Percentiles rank a stretch among this genome's conserved stretches.
phyloP scores from a whole-genome alignment of 1,140 invertebrate genomes.

The Aphelenchoides besseyi region DNA sequence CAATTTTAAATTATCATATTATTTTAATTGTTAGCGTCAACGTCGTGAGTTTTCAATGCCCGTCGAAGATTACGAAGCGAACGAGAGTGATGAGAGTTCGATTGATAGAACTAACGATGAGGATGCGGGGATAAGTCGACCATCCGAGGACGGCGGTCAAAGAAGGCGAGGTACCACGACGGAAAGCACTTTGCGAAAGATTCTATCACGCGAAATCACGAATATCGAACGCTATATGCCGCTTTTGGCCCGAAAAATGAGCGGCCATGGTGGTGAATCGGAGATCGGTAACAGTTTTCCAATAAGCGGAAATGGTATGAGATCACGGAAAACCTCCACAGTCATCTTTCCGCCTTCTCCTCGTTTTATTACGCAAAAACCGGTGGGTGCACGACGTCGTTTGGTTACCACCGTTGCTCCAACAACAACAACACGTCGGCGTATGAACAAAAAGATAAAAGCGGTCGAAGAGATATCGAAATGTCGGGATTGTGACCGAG shows the following conservation, averaged over 20 bases:
- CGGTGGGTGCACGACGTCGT: background rate
- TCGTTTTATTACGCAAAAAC: background rate
- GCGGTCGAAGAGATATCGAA: background rate
- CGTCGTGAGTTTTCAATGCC: background rate
- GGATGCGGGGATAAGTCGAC: background rate
- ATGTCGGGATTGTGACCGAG: background rate
- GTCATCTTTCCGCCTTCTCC: background rate
- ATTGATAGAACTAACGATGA: background rate
- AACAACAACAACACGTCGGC: background rate
- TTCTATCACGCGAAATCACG: constrained; percentile 18
- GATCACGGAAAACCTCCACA: background rate
- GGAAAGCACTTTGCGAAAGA: background rate
- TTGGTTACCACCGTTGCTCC: background rate
- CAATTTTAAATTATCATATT: constrained; percentile 4
- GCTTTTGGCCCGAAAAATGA: constrained; percentile 6
- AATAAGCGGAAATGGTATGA: background rate
- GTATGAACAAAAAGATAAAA: background rate
- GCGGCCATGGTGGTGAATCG: background rate
- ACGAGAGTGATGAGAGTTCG: background rate
- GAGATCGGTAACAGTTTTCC: background rate
- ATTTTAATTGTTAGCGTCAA: background rate
- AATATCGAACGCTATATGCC: constrained; percentile 19
- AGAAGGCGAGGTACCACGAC: background rate
- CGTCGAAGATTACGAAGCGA: background rate
- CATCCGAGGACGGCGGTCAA: background rate